These are phyloP conservation scores for Gymnoscopelus microlampas DNA, from an alignment of 2,797 vertebrate genomes.

Conservation along the genomic window DNA sequence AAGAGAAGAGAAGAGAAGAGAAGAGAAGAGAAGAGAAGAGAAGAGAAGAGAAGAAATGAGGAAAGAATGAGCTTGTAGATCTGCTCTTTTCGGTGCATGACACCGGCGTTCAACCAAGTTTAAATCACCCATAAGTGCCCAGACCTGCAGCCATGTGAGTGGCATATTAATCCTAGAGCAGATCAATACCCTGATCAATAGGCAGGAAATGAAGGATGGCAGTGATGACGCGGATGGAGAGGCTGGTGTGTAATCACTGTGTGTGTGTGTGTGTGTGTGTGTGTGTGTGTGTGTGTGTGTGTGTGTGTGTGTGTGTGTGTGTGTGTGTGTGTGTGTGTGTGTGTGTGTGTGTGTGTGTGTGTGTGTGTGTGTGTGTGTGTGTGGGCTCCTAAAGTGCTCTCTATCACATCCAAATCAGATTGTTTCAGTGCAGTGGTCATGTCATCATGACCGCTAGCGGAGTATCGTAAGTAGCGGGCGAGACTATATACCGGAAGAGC, in stretches of 20 bases:
- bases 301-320: background rate
- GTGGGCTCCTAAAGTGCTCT: slow-evolving; percentile 51
- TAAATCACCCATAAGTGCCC: background rate
- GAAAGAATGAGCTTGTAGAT: background rate
- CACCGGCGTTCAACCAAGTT: background rate
- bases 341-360: background rate
- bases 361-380: background rate
- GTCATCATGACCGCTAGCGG: slow-evolving; percentile 45
- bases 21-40: background rate
- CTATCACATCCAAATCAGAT: slow-evolving; percentile 64
- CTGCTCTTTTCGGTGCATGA: no score
- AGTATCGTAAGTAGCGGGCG: slow-evolving; percentile 40
- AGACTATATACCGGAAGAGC: slow-evolving; percentile 15
- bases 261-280: no score
- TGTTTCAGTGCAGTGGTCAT: slow-evolving; percentile 38
- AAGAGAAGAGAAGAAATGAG: background rate
- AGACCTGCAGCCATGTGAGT: slow-evolving; percentile 23
- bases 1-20: background rate
- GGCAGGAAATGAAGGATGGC: slow-evolving; percentile 57
- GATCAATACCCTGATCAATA: slow-evolving; percentile 67
- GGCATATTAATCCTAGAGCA: slow-evolving; percentile 35
- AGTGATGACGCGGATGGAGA: slow-evolving; percentile 44
- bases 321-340: slow-evolving; percentile 12
- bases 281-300: slow-evolving; percentile 1
- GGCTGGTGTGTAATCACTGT: slow-evolving; percentile 51